Evolutionary conservation across 1,140 invertebrate genomes (phyloP), one percentile per base, ranked within the genome.

Genomic region (Pseudomyrmex concolor): DNA sequence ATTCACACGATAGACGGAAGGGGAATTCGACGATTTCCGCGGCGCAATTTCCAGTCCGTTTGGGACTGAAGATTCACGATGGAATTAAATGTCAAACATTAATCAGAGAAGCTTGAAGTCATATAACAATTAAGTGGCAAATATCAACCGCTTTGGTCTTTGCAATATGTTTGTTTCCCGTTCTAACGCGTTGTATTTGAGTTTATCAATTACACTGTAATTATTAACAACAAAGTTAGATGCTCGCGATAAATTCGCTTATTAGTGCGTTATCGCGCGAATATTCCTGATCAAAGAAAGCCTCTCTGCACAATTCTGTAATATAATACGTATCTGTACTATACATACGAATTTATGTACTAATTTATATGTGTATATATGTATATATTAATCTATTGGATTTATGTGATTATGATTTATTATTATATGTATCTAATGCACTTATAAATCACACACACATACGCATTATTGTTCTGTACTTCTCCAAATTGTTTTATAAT

Each of bases 101-200:
- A 54, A 57, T 87, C 51, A 80, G 78, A 73, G 57, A 77, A 48
- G 22, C 50, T 19, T 48, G 57, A 50, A 85, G 50, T 51, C 50
- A 51, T 78, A 78, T 73, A 25, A 51, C 63, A 82, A 83, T 88
- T 83, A 83, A 85, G 50, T 70, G 59, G 25, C 60, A 72, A 85
- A 67, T 48, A 22, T 10, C 10, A 0, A 57, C 17, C 45, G 17
- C 62, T 68, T 84, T 72, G 45, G 34, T 50, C 60, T 67, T 59
- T n/a, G 19, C 55, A 45, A 73, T 45, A n/a, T 17, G 63, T 88
- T 78, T 59, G 76, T 57, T 34, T 34, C 81, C 25, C 25, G 19
- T 10, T 59, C 22, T 34, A 63, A 85, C n/a, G 22, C 34, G 45
- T 71, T 89, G 85, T 68, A 87, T 83, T 85, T 63, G 54, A 45